Conservation (phyloP, 2,888 invertebrate species). For the Hypolimnas misippus region DNA sequence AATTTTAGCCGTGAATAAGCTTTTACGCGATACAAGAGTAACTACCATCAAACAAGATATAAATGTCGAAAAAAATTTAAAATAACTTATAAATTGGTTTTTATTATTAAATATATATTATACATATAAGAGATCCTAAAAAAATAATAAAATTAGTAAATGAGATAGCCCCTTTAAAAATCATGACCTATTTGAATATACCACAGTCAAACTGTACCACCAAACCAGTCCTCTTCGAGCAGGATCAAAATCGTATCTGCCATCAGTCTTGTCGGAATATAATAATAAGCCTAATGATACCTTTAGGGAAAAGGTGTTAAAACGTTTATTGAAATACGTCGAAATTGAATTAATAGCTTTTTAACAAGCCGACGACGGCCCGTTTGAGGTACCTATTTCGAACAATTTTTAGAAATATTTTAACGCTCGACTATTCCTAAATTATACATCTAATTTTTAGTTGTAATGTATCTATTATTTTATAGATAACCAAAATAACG, state of each 20-base stretch:
- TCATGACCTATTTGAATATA: too few relatives aligned
- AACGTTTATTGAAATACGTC: conserved; percentile 82
- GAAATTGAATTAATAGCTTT: conserved; percentile 80
- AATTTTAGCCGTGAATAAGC: too few relatives aligned
- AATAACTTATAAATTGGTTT: too few relatives aligned
- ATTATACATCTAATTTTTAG: conserved; percentile 12
- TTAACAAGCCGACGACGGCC: conserved; percentile 72
- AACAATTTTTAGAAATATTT: conserved; percentile 15
- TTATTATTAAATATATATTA: too few relatives aligned
- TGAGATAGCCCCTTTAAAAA: too few relatives aligned
- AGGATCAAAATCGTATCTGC: conserved; percentile 49
- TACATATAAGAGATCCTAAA: too few relatives aligned
- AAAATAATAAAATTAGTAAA: too few relatives aligned
- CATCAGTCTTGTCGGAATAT: conserved; percentile 53
- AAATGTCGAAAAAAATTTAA: too few relatives aligned
- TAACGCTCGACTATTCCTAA: not conserved
- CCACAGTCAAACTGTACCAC: too few relatives aligned
- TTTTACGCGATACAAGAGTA: too few relatives aligned
- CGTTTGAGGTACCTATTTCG: conserved; percentile 32
- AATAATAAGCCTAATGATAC: conserved; percentile 80
- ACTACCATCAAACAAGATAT: too few relatives aligned
- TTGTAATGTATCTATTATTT: not conserved
- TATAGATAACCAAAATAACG: not conserved
- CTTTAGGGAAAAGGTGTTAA: conserved; percentile 81
- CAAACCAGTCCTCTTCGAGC: not conserved